A percentile compares a stretch with the other conserved stretches of the same genome.
phyloP scores from a whole-genome alignment of 2,113 vertebrate genomes.

The Sorex fumeus region DNA sequence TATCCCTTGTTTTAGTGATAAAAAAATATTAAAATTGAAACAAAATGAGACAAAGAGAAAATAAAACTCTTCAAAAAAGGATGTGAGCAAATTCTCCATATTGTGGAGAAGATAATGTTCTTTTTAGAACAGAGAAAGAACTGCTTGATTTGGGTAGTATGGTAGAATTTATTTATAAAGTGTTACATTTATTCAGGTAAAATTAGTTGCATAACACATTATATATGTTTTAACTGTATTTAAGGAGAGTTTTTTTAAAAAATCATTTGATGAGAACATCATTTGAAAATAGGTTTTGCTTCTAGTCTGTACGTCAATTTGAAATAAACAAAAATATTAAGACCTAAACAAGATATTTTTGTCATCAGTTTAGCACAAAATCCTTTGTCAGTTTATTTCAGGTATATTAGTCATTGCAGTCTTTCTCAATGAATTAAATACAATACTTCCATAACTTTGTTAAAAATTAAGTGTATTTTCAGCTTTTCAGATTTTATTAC shows the following conservation, averaged over 20 bases:
- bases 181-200: conserved; percentile 11
- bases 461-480: neutral
- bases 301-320: neutral
- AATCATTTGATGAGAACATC: neutral
- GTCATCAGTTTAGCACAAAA: neutral
- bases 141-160: conserved; percentile 22
- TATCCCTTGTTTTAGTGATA: neutral
- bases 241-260: neutral
- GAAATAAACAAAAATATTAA: conserved; percentile 38
- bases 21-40: neutral
- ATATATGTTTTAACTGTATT: neutral
- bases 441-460: neutral
- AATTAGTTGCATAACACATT: neutral
- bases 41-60: no score
- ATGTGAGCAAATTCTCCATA: neutral
- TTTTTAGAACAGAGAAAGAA: neutral
- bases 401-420: neutral
- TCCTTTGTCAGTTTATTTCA: neutral
- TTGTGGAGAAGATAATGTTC: neutral
- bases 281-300: conserved; percentile 21
- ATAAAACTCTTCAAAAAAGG: neutral
- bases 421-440: conserved; percentile 12
- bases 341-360: neutral
- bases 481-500: neutral
- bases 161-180: conserved; percentile 1